phyloP scores from a whole-genome alignment of 2,888 invertebrate species.

The Deilephila porcellus region DNA sequence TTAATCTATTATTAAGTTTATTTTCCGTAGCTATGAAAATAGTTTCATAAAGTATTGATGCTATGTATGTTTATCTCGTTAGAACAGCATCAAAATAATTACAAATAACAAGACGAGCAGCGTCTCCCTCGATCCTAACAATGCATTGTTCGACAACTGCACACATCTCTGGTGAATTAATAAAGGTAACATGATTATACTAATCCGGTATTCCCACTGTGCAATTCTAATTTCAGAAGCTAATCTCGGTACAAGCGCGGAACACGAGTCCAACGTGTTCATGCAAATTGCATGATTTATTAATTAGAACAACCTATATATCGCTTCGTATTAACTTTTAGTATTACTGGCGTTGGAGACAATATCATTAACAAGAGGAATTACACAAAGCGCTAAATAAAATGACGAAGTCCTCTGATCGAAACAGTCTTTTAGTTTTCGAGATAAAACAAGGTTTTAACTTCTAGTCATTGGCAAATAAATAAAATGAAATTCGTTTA shows the following conservation, averaged over 20 bases:
- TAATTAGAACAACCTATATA: constrained; percentile 37
- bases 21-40: no score
- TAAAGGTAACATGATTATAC: constrained; percentile 31
- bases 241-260: constrained; percentile 38
- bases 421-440: no score
- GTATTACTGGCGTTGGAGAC: not conserved
- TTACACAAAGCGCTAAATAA: no score
- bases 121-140: not conserved
- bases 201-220: constrained; percentile 36
- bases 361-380: not conserved
- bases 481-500: no score
- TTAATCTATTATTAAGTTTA: no score
- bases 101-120: not conserved
- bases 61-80: no score
- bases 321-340: not conserved
- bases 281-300: constrained; percentile 41
- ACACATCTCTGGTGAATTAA: constrained; percentile 10
- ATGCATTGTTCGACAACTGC: not conserved
- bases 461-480: no score
- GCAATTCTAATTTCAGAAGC: constrained; percentile 38
- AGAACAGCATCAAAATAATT: not conserved
- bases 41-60: no score
- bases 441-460: not conserved
- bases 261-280: constrained; percentile 46
- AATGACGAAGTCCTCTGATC: not conserved